Evolutionary conservation across 2,797 vertebrate species (phyloP), one percentile per base, ranked within the genome.

Genomic region (Schizopygopsis malacanthus): DNA sequence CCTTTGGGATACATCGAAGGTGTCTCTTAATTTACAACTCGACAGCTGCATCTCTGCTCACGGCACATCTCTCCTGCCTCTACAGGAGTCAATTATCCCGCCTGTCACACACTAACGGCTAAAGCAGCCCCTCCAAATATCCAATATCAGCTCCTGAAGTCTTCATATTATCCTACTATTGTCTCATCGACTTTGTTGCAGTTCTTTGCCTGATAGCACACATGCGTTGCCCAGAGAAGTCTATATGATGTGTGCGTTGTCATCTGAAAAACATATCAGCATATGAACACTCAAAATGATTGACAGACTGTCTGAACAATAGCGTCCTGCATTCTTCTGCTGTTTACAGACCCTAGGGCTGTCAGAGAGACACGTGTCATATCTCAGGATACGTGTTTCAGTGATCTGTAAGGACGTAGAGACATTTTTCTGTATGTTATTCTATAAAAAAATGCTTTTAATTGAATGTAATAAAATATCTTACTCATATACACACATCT

Each of bases 1-100:
- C 45, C 63, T 77, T 47, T 85, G 70, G 52, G 61, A 75, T 59
- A 41, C 76, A 85, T 87, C 63, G 65, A 70, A 67, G 84, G 59
- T 1, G 20, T 37, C 63, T 75, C 84, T 59, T 50, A 73, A 77
- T 69, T 83, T 50, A 72, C 47, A 75, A 7, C 33, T 79, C 1
- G 39, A 85, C 76, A 85, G 83, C 41, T 61, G 52, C 65, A 59
- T 59, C 39, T 85, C 76, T 47, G 71, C 79, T 56, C 41, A n/a
- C 3, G 41, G 52, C 79, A 81, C 69, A 72, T 79, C 76, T 84
- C 56, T 77, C 63, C 69, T 25, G 45, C 59, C 77, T 67, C 56
- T 69, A 79, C 41, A 59, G 63, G 76, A 79, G 65, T 85, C 83
- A 71, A 79, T 79, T 85, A 79, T 79, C 39, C 52, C 10, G 28